phyloP scores from a whole-genome alignment of 2,113 vertebrate genomes.

The Andinoacara biseriatus region DNA sequence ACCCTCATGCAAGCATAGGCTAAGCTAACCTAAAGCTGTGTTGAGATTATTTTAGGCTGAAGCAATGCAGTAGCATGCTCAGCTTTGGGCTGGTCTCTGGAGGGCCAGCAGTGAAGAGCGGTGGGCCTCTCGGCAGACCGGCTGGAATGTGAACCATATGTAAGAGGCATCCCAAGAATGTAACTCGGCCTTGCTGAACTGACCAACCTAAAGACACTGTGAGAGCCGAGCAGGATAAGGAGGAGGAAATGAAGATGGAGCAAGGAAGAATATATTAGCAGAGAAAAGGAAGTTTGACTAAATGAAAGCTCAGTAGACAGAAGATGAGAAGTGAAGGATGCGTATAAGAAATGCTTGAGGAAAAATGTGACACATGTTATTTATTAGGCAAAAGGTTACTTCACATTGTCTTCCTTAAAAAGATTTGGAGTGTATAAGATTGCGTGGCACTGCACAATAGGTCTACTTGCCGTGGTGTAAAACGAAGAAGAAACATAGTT shows the following conservation, averaged over 20 bases:
- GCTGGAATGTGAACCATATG: constrained; percentile 98
- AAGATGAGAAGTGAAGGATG: not conserved
- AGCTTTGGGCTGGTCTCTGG: constrained; percentile 50
- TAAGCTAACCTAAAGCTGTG: constrained; percentile 20
- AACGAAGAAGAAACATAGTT: not conserved
- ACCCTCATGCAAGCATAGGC: constrained; percentile 10
- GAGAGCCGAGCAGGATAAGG: constrained; percentile 48
- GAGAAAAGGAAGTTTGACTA: not conserved
- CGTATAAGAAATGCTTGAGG: not conserved
- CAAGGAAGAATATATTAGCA: not conserved
- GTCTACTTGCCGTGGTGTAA: not conserved
- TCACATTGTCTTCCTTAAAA: not conserved
- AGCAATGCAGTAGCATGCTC: constrained; percentile 78
- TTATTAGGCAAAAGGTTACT: not conserved
- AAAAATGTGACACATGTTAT: not conserved
- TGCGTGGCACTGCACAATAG: not conserved
- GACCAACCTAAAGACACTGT: constrained; percentile 78
- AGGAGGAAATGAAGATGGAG: constrained; percentile 35
- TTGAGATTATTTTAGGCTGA: constrained; percentile 56
- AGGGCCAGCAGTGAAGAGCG: constrained; percentile 79
- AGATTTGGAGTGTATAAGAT: not conserved
- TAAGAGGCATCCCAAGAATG: constrained; percentile 95
- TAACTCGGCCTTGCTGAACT: constrained; percentile 83
- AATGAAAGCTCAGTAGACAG: not conserved
- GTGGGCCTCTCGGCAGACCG: constrained; percentile 84